Base-by-base conservation (phyloP, 2,888 invertebrate species). In the Eupithecia subumbrata region DNA sequence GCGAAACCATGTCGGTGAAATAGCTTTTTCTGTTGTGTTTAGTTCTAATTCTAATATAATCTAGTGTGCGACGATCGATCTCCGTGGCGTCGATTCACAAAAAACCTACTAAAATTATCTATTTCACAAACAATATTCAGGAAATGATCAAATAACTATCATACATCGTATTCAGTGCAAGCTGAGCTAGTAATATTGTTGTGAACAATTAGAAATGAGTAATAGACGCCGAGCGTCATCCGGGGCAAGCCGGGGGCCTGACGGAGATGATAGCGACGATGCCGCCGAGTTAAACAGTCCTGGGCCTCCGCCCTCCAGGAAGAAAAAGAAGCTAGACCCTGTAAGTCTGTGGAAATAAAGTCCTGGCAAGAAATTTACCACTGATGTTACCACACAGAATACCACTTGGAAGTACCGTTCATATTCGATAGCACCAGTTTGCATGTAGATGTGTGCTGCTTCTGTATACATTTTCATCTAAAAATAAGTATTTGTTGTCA, bases 161-260 rank as follows among this genome's bases (percentile, higher is more conserved):
- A 60, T 14, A 60, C 14, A 25, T 60, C 60, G 5, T 22, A 14
- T 25, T 60, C 4, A 25, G 60, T 25, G 25, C 12, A 25, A 22
- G 34, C 16, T 34, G 18, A 34, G 18, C 34, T 64, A 64, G 30
- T 18, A 18, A 30, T 9, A 64, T 64, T 34, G 37, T 37, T 60
- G 68, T 48, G 45, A 66, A 72, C 22, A 68, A 40, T 43, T 40
- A 30, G 83, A 77, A 75, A 97, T 98, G 96, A 97, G 97, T 91
- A 97, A 98, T 89, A 95, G 98, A 86, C 96, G 97, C 82, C 96
- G 98, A 82, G 97, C 97, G 68, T 98, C 97, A 80, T 98, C 98
- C n/a, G 97, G 96, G 74, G 97, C 97, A 1, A 97, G 97, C 87
- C 96, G 97, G 30, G 96, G 96, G 1, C 92, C 93, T 72, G 94